phyloP scores from a whole-genome alignment of 2,113 vertebrate genomes.

The Stercorarius parasiticus region DNA sequence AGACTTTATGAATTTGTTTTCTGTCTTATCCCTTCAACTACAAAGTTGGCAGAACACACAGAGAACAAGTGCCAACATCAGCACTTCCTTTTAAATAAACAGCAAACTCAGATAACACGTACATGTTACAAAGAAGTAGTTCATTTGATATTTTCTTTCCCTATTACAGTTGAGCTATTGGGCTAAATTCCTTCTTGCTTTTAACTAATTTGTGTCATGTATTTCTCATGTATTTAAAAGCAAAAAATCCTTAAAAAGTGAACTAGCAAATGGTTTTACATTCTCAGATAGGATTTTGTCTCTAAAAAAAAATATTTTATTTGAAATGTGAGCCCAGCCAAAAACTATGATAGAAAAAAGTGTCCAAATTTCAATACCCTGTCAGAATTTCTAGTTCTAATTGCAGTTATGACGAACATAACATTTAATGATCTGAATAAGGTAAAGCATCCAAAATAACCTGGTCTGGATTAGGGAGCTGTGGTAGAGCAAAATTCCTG shows the following conservation, averaged over 20 bases:
- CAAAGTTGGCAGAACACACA: not conserved
- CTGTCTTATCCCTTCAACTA: not conserved
- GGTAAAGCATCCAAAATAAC: not conserved
- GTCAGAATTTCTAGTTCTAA: not conserved
- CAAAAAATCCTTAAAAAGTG: not conserved
- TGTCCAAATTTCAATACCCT: not conserved
- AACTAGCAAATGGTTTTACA: not conserved
- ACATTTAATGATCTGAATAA: not conserved
- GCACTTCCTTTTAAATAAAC: slow-evolving; percentile 50
- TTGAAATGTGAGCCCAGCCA: not conserved
- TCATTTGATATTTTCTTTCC: slow-evolving; percentile 9
- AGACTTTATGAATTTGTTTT: slow-evolving; percentile 29
- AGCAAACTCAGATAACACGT: slow-evolving; percentile 29
- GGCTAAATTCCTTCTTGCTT: not conserved
- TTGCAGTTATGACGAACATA: not conserved
- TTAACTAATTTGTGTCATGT: not conserved
- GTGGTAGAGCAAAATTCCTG: not conserved
- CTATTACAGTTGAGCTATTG: not conserved
- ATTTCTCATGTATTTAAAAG: not conserved
- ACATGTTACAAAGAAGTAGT: not conserved
- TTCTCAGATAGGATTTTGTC: not conserved
- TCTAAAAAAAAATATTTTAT: not conserved
- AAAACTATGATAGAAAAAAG: not conserved
- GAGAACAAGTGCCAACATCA: slow-evolving; percentile 13
- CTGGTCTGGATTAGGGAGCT: not conserved